These are phyloP conservation scores for Drosophila kohkoa DNA, from an alignment of 1,140 invertebrate genomes.

Conservation along the genomic window DNA sequence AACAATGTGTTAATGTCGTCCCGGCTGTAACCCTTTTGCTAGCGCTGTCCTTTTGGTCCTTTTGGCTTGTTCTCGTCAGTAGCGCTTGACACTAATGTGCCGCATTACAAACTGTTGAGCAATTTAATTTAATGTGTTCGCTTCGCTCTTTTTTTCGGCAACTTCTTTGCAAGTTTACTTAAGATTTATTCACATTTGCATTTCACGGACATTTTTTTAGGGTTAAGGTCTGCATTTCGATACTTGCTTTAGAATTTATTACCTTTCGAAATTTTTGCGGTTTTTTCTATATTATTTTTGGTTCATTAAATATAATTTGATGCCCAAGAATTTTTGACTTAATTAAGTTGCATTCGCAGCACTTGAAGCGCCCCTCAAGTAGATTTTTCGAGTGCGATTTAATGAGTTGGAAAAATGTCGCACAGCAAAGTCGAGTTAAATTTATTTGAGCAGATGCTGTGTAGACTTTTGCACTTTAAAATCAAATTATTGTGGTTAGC, in stretches of 20 bases:
- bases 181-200: slow-evolving; percentile 78
- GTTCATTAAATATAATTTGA: slow-evolving; percentile 79
- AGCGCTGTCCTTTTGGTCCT: slow-evolving; percentile 7
- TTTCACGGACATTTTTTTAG: slow-evolving; percentile 48
- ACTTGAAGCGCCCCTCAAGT: slow-evolving; percentile 31
- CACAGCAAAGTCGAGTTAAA: background rate
- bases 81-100: slow-evolving; percentile 82
- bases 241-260: slow-evolving; percentile 61
- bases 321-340: slow-evolving; percentile 71
- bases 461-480: background rate
- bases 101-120: slow-evolving; percentile 84
- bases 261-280: slow-evolving; percentile 55
- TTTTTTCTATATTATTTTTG: slow-evolving; percentile 76
- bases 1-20: slow-evolving; percentile 79
- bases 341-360: slow-evolving; percentile 66
- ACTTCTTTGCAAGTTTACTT: slow-evolving; percentile 41
- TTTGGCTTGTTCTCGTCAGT: slow-evolving; percentile 60
- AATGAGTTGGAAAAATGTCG: slow-evolving; percentile 77
- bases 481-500: slow-evolving; percentile 2
- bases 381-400: slow-evolving; percentile 33
- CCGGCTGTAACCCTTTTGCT: slow-evolving; percentile 65
- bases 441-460: slow-evolving; percentile 6
- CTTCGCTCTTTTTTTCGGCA: slow-evolving; percentile 43
- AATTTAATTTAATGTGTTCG: slow-evolving; percentile 81
- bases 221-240: slow-evolving; percentile 40